Conservation (phyloP, 2,888 invertebrate species). For the Notocelia uddmanniana region DNA sequence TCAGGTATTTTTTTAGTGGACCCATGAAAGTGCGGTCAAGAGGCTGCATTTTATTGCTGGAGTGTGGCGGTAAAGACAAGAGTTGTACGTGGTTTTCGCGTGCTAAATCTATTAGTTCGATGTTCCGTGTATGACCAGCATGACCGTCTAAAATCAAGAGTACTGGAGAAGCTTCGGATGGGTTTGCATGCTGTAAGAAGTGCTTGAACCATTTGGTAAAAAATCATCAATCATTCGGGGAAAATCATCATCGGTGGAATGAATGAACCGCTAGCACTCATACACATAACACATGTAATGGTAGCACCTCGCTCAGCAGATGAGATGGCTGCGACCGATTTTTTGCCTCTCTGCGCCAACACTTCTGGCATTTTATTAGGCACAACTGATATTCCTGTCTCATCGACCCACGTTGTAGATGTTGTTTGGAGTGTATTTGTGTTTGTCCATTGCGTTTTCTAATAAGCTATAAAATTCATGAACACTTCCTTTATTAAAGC, state of each 20-base stretch:
- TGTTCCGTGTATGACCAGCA: background rate
- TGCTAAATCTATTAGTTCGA: background rate
- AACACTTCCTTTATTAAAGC: background rate
- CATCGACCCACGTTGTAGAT: slow-evolving; percentile 6
- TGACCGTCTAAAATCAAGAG: slow-evolving; percentile 1
- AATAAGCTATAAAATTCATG: background rate
- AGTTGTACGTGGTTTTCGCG: slow-evolving; percentile 1
- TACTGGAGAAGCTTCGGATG: too few species aligned
- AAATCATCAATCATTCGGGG: background rate
- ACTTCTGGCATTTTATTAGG: background rate
- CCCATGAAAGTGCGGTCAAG: slow-evolving; percentile 5
- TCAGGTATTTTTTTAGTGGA: slow-evolving; percentile 10
- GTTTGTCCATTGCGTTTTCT: background rate
- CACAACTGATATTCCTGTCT: background rate
- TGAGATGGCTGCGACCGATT: background rate
- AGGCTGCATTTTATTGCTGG: slow-evolving; percentile 4
- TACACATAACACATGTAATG: background rate
- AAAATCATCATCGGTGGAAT: slow-evolving; percentile 1
- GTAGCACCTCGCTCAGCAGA: slow-evolving; percentile 1
- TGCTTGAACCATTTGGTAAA: too few species aligned
- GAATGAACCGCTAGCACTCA: background rate
- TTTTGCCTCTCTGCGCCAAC: background rate
- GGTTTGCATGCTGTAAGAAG: too few species aligned
- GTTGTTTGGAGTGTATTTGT: background rate
- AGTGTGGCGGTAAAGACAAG: background rate